These are phyloP conservation scores for Stegophylla sp. DNA, from an alignment of 2,888 invertebrate species.

Conservation along the genomic window DNA sequence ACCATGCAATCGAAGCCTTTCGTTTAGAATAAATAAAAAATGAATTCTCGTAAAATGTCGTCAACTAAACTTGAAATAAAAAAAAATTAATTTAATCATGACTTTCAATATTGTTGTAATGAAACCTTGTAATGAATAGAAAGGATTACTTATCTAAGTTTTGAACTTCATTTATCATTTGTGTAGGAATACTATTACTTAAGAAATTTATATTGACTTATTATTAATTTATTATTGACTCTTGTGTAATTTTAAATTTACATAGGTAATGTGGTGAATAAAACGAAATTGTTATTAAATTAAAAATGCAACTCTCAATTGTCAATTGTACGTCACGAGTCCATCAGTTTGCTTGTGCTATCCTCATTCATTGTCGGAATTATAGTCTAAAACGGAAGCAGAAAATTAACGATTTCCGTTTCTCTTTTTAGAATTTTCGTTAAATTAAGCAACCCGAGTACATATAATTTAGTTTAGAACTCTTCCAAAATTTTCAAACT, in stretches of 20 bases:
- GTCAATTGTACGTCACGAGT: not conserved
- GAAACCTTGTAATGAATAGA: constrained; percentile 13
- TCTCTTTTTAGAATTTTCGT: not conserved
- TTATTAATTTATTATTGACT: not conserved
- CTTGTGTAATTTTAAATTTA: too few relatives aligned
- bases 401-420: not conserved
- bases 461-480: not conserved
- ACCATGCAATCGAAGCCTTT: too few relatives aligned
- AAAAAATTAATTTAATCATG: not conserved
- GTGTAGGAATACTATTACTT: too few relatives aligned
- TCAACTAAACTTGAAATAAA: too few relatives aligned
- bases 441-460: not conserved
- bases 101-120: not conserved
- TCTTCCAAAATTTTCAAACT: not conserved
- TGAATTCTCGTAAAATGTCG: too few relatives aligned
- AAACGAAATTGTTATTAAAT: not conserved
- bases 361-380: not conserved
- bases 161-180: not conserved
- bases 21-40: too few relatives aligned
- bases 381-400: not conserved
- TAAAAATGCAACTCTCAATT: not conserved
- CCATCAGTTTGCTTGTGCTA: not conserved
- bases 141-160: not conserved
- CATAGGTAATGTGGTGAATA: too few relatives aligned
- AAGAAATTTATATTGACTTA: too few relatives aligned